Evolutionary conservation across 2,113 vertebrate genomes (phyloP).

Genomic region (Tupaia chinensis): DNA sequence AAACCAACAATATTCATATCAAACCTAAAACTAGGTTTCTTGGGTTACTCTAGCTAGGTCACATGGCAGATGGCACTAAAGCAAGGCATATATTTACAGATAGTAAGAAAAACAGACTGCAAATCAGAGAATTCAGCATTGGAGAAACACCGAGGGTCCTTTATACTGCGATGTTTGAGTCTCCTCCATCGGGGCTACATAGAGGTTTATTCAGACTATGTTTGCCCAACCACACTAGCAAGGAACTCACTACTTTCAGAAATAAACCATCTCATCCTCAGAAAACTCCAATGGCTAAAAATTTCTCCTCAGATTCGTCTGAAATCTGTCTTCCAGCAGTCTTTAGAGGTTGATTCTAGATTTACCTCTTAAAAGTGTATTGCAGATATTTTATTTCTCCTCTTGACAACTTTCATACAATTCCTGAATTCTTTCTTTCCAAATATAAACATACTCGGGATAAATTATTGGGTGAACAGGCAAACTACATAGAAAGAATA

Average conservation of each 20-base stretch:
- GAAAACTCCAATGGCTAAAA: constrained; percentile 41
- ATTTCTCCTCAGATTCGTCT: constrained; percentile 29
- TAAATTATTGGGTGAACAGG: neutral
- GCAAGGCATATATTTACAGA: neutral
- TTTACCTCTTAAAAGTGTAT: neutral
- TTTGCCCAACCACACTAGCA: neutral
- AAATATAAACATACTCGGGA: neutral
- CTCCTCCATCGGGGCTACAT: neutral
- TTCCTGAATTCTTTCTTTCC: constrained; percentile 36
- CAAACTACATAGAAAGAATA: neutral
- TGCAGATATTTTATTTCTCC: constrained; percentile 33
- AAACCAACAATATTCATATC: neutral
- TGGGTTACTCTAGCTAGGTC: neutral
- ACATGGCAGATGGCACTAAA: neutral
- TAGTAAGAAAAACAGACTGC: neutral
- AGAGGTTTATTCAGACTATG: neutral
- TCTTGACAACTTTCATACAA: neutral
- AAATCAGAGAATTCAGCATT: neutral
- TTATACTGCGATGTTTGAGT: neutral
- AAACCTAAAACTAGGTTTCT: constrained; percentile 17
- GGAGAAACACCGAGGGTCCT: neutral
- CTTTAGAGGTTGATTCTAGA: constrained; percentile 9
- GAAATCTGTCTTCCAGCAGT: constrained; percentile 42
- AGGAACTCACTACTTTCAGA: neutral
- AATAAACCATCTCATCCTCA: constrained; percentile 9